These are phyloP conservation scores for Blastomussa wellsi DNA, from an alignment of 92 coral and sea anemone genomes.

Conservation along the genomic window DNA sequence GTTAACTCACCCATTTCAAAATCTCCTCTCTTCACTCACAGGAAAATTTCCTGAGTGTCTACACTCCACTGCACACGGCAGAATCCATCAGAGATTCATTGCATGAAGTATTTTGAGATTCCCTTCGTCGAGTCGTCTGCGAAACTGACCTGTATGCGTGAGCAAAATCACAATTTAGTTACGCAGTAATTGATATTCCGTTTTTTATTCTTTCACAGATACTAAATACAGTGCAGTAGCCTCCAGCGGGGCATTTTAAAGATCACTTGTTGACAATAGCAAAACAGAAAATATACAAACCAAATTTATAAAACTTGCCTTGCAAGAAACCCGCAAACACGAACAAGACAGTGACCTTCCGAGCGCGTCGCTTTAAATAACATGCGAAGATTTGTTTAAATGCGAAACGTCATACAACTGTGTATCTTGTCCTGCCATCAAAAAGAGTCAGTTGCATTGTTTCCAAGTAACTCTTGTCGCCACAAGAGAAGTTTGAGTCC, in stretches of 20 bases:
- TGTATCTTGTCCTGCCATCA: background rate
- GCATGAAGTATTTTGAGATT: background rate
- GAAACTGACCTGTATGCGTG: slow-evolving; percentile 24
- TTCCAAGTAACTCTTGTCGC: slow-evolving; percentile 3
- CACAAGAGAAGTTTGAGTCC: background rate
- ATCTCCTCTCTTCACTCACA: slow-evolving; percentile 13
- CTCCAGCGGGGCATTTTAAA: slow-evolving; percentile 40
- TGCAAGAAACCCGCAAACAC: background rate
- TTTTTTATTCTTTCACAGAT: slow-evolving; percentile 18
- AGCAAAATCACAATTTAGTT: slow-evolving; percentile 8
- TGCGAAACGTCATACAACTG: slow-evolving; percentile 6
- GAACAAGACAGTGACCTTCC: background rate
- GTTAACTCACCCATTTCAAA: slow-evolving; percentile 38
- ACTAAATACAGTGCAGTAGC: slow-evolving; percentile 12
- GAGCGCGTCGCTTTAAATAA: slow-evolving; percentile 8
- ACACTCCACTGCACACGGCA: slow-evolving; percentile 27
- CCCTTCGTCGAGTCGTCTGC: slow-evolving; percentile 9
- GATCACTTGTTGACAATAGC: slow-evolving; percentile 23
- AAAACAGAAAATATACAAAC: slow-evolving; percentile 28
- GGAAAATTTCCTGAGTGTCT: slow-evolving; percentile 14
- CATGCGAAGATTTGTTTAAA: slow-evolving; percentile 9
- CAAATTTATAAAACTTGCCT: slow-evolving; percentile 18
- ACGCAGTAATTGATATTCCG: slow-evolving; percentile 11
- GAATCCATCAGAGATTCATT: slow-evolving; percentile 1
- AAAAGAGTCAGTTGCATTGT: background rate